Evolutionary conservation across 2,888 invertebrate genomes (phyloP), one percentile per base, ranked within the genome.

Genomic region (Psylliodes chrysocephalus): DNA sequence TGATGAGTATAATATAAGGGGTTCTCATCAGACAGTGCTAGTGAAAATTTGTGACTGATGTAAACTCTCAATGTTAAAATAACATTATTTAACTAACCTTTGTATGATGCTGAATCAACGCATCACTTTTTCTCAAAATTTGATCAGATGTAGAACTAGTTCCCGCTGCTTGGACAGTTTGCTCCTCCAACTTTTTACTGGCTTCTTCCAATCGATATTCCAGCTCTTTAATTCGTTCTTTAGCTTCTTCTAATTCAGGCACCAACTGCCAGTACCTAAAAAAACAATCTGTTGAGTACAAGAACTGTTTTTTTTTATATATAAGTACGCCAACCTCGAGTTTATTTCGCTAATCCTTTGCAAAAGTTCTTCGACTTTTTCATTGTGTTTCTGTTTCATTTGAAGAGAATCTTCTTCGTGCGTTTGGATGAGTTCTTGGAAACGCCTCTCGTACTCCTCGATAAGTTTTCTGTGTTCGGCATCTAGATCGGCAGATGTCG

Each of bases 311-410:
- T n/a, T n/a, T n/a, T n/a, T n/a, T n/a, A n/a, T n/a, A n/a, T n/a
- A n/a, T n/a, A 30, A 10, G 8, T 6, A 30, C 38, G 42, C 51
- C 15, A 90, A 92, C 69, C 92, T 86, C 64, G 88, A 88, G 79
- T 92, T 91, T 66, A 92, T 89, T 79, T 92, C 92, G 42, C 90
- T 86, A 66, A 92, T 82, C 77, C 91, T 89, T 75, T 90, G 89
- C 55, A 92, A 81, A 71, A 92, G 82, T 19, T 89, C 87, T 75
- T 92, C 92, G 28, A 92, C 89, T 82, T 90, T 91, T 75, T 93
- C 92, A 81, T 93, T 93, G 77, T 93, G 92, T 62, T 86, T 86
- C 73, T 90, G 89, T 76, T 92, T 93, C 72, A 93, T 80, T 75
- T 92, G 90, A 70, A 91, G 91, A n/a, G 89, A 87, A 72, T 91